These are phyloP conservation scores for Tenualosa ilisha DNA, from an alignment of 2,797 vertebrate species.

Conservation along the genomic window DNA sequence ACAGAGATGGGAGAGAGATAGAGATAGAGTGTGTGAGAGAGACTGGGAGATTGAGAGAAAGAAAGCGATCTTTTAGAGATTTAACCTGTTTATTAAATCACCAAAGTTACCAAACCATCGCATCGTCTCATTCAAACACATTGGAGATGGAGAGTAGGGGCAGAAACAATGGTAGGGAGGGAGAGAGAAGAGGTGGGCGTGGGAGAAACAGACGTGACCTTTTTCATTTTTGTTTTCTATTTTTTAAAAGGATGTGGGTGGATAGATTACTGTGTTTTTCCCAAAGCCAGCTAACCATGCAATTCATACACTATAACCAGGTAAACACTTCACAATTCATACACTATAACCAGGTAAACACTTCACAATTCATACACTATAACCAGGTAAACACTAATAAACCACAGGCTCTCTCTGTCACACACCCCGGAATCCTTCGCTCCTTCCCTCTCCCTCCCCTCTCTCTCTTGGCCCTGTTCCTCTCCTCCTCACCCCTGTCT, in stretches of 20 bases:
- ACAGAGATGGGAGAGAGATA: not conserved
- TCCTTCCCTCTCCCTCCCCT: slow-evolving; percentile 68
- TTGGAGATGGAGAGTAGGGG: not conserved
- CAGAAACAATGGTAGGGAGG: not conserved
- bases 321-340: not conserved
- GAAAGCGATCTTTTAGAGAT: too few relatives aligned
- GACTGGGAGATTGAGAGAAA: not conserved
- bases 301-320: too few relatives aligned
- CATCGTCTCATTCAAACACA: too few relatives aligned
- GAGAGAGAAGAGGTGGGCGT: not conserved
- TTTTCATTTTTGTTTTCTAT: not conserved
- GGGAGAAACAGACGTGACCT: not conserved
- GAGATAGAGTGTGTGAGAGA: not conserved
- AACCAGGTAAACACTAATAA: not conserved
- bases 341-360: not conserved
- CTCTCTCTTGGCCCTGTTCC: slow-evolving; percentile 16
- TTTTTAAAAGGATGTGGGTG: not conserved
- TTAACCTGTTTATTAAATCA: too few relatives aligned
- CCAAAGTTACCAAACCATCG: too few relatives aligned
- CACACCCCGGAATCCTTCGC: not conserved
- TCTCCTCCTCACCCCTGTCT: slow-evolving; percentile 77
- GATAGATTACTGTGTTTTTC: not conserved
- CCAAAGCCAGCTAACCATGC: not conserved
- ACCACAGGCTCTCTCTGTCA: not conserved
- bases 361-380: not conserved